These are phyloP conservation scores for Conus betulinus DNA, from an alignment of 1,140 invertebrate genomes.

Conservation along the genomic window DNA sequence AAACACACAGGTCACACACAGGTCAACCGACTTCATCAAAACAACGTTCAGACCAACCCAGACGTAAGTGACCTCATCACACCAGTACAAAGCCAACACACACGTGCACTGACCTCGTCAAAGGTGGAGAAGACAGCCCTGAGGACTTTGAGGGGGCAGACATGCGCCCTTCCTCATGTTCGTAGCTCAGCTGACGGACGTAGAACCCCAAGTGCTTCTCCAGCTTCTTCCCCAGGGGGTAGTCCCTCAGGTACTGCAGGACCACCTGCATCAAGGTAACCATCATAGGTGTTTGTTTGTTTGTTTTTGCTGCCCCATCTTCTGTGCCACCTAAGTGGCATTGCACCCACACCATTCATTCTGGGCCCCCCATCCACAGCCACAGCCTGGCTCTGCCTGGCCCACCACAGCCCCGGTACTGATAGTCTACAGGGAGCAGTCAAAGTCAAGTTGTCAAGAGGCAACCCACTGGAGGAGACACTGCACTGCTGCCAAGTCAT, in stretches of 20 bases:
- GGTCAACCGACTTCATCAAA: too few species aligned
- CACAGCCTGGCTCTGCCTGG: too few species aligned
- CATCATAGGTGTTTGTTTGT: neutral
- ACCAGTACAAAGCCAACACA: neutral
- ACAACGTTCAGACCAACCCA: neutral
- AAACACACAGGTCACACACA: too few species aligned
- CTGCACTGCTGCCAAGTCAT: too few species aligned
- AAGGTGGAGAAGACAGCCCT: constrained; percentile 86
- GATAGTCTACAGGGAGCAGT: too few species aligned
- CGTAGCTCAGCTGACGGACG: constrained; percentile 87
- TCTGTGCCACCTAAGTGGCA: too few species aligned
- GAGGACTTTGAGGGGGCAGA: constrained; percentile 91
- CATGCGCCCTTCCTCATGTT: constrained; percentile 85
- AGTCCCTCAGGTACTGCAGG: constrained; percentile 88
- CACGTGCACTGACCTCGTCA: neutral
- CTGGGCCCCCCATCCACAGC: too few species aligned
- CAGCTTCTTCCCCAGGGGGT: constrained; percentile 84
- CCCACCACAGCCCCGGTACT: too few species aligned
- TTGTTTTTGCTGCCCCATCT: too few species aligned
- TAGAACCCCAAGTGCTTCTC: constrained; percentile 87
- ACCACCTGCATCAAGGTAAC: constrained; percentile 78
- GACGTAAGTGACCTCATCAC: neutral
- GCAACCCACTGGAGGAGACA: too few species aligned
- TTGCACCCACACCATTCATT: too few species aligned
- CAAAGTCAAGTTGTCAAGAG: too few species aligned